Base-by-base conservation (phyloP, 1,140 invertebrate species). In the Nasonia giraulti region DNA sequence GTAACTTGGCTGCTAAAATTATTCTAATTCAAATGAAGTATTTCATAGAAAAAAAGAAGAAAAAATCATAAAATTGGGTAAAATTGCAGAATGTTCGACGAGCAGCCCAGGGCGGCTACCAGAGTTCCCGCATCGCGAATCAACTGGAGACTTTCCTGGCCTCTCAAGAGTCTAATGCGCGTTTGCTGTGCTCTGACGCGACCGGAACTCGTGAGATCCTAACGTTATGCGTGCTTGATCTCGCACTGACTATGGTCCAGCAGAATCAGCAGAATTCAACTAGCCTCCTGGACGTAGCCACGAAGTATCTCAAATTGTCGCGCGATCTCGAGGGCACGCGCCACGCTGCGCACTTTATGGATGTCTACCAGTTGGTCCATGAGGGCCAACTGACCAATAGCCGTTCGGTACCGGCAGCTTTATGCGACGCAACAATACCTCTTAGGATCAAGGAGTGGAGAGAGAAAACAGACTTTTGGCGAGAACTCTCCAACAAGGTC, bases 141-240 rank as follows among this genome's bases (percentile, higher is more conserved):
- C 89, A 90, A 82, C 82, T 92, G 2, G 91, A 92, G 76, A 92
- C 91, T 37, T 92, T 92, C 66, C 62, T 92, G 4, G 89, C 90
- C 5, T 87, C 91, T 12, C 91, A 91, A 86, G 88, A 91, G 84
- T 62, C 83, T 11, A 88, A 89, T 78, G 87, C 90, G 12, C 85
- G 81, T 78, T 75, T 89, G 12, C 55, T 89, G 5, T 88, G 79
- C 37, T 82, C 82, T 1, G 78, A 89, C 8, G 33, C 74, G 12
- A 69, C 80, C 10, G 88, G 40, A 17, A 83, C 75, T 2, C 88
- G 91, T 20, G 88, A 92, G 74, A 87, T 91, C 27, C 86, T 91
- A 78, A 90, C 90, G 8, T 79, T 92, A 8, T 88, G 89, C 11
- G 88, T 86, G 2, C 62, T 92, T 2, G 91, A 92, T 87, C 80